A percentile compares a stretch with the other conserved stretches of the same genome.
These are phyloP conservation scores for Galeruca laticollis DNA, from an alignment of 2,888 invertebrate genomes.

Conservation along the genomic window DNA sequence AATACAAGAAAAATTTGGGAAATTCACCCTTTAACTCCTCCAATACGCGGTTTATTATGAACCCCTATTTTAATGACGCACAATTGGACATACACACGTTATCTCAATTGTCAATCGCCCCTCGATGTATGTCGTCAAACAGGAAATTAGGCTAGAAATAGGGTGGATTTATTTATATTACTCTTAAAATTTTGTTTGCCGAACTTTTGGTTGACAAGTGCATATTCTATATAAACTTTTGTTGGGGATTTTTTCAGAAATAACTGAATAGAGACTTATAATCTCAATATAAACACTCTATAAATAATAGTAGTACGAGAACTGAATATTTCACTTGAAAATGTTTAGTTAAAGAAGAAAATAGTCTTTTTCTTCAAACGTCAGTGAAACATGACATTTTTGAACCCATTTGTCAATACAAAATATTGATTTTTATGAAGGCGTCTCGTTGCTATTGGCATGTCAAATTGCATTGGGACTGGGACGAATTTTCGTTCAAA, in stretches of 20 bases:
- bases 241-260: neutral
- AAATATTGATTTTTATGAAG: no score
- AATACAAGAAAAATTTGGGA: constrained; percentile 9
- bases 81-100: constrained; percentile 46
- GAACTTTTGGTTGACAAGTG: constrained; percentile 19
- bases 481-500: no score
- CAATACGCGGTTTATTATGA: neutral
- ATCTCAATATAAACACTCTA: no score
- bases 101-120: constrained; percentile 44
- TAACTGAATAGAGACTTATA: no score
- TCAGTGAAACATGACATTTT: no score
- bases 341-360: no score
- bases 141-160: constrained; percentile 41
- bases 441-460: no score
- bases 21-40: constrained; percentile 40
- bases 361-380: no score
- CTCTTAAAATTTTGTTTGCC: constrained; percentile 16
- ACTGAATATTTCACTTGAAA: no score
- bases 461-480: no score
- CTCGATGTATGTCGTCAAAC: constrained; percentile 26
- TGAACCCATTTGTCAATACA: no score
- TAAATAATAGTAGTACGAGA: no score
- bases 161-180: constrained; percentile 33
- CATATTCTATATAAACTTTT: neutral
- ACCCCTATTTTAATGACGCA: constrained; percentile 42